Evolutionary conservation across 2,888 invertebrate genomes (phyloP).

Genomic region (Trachelus iudaicus): DNA sequence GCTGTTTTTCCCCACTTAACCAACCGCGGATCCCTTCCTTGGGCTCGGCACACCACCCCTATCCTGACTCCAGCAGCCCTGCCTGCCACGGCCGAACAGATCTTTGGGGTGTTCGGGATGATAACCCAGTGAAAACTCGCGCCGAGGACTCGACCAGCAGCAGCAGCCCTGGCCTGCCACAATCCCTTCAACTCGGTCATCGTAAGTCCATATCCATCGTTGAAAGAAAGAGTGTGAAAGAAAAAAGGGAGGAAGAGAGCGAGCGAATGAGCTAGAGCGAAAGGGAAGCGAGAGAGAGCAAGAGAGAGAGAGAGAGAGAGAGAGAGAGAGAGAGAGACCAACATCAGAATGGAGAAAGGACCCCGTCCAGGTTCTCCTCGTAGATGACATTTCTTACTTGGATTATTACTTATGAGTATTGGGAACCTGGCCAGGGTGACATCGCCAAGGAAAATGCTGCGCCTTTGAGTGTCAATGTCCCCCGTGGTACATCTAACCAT

Average conservation of each 20-base stretch:
- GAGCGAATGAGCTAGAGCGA: conserved; percentile 8
- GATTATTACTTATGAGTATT: background rate
- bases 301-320: background rate
- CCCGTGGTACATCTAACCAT: background rate
- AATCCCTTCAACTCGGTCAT: conserved; percentile 65
- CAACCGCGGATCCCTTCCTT: conserved; percentile 26
- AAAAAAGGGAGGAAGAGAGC: background rate
- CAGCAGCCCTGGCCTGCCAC: conserved; percentile 64
- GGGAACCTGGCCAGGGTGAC: background rate
- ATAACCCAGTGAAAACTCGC: conserved; percentile 51
- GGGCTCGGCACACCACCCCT: conserved; percentile 26
- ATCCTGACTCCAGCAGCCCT: conserved; percentile 45
- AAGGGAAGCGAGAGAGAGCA: conserved; percentile 10
- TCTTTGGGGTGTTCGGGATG: conserved; percentile 54
- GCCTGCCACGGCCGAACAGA: conserved; percentile 52
- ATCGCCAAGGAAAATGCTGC: background rate
- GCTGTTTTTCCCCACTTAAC: conserved; percentile 25
- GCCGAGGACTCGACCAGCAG: conserved; percentile 44
- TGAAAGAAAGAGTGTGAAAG: background rate
- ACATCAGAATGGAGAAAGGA: conserved; percentile 6
- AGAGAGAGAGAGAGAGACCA: conserved; percentile 9
- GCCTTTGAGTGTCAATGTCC: background rate
- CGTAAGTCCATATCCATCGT: conserved; percentile 51
- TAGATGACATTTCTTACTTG: background rate
- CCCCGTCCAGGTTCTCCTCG: background rate